Evolutionary conservation across 30 jellyfish, hydroid and myxozoan species (phyloP), one percentile per base, ranked within the genome.

Genomic region (Haliclystus octoradiatus): DNA sequence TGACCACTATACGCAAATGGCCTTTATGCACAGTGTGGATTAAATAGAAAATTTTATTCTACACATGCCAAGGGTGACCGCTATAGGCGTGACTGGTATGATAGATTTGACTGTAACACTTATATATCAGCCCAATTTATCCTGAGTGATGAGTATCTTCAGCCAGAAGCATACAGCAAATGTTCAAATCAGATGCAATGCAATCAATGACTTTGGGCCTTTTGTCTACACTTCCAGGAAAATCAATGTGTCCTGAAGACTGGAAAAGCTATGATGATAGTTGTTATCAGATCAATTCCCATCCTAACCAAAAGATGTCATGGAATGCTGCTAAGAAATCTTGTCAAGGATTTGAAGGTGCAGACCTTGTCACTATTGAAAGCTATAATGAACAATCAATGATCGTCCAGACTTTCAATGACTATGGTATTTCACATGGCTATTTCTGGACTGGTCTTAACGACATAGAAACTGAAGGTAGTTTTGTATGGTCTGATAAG

Each of bases 251-350:
- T 51, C 94, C 94, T 3, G 95, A 82, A 49, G 95, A 71, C 69
- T 91, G 99, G 99, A 70, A 50, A 5, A 30, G 76, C 31, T 77
- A 72, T 57, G 79, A 40, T 13, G 88, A 69, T 62, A 62, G 62
- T 62, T 91, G 99, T 53, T 91, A 82, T 63, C 94, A 80, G 64
- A 28, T 91, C 63, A 91, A 91, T 52, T 92, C 88, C 49, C 98
- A 89, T 68, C 98, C 98, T 0, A 85, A 72, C 33, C 98, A 80
- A 73, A 71, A 71, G 72, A 66, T 52, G 65, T 67, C 93, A 1
- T 89, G 94, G 94, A 53, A 64, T 2, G 83, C 72, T n/a, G 95
- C 98, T 23, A 35, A 68, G 35, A 65, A 66, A 0, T 89, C 84
- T 9, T 89, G 98, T 50, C 73, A 13, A 25, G 82, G 85, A 28